phyloP scores from a whole-genome alignment of 2,888 invertebrate species.

The Rhogogaster chlorosoma region DNA sequence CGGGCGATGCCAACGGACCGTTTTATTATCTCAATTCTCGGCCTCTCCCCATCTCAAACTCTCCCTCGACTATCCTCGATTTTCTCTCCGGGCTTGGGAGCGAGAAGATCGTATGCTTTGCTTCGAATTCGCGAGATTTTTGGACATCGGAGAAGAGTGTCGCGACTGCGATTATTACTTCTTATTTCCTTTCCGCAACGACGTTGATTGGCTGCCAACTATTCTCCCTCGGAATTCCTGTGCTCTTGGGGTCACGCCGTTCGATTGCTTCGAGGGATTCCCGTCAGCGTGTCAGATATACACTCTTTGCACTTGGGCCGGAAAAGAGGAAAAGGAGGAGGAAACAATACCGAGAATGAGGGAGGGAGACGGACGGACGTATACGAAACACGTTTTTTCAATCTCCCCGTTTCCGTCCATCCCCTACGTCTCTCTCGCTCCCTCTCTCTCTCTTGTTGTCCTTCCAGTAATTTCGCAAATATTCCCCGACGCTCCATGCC shows the following conservation, averaged over 20 bases:
- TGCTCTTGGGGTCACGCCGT: background rate
- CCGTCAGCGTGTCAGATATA: slow-evolving; percentile 25
- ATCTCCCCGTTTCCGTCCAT: slow-evolving; percentile 71
- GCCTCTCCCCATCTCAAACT: slow-evolving; percentile 10
- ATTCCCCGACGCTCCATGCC: slow-evolving; percentile 23
- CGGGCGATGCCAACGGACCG: slow-evolving; percentile 66
- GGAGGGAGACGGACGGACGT: slow-evolving; percentile 8
- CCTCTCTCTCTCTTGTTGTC: slow-evolving; percentile 17
- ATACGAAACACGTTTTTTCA: slow-evolving; percentile 72
- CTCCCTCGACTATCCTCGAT: background rate
- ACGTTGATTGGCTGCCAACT: slow-evolving; percentile 26
- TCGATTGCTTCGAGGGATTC: slow-evolving; percentile 12
- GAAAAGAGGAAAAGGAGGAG: slow-evolving; percentile 13
- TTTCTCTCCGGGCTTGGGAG: background rate
- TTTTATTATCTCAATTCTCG: slow-evolving; percentile 65
- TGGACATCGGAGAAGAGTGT: background rate
- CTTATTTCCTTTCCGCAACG: slow-evolving; percentile 26
- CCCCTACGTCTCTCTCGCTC: slow-evolving; percentile 31
- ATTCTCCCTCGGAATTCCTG: background rate
- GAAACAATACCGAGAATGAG: slow-evolving; percentile 3
- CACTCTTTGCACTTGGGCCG: slow-evolving; percentile 19
- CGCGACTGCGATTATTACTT: slow-evolving; percentile 13
- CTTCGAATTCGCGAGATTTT: background rate
- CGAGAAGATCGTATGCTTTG: background rate
- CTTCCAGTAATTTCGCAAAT: slow-evolving; percentile 49